Conservation (phyloP, 1,140 invertebrate genomes). For the Hermetia illucens region DNA sequence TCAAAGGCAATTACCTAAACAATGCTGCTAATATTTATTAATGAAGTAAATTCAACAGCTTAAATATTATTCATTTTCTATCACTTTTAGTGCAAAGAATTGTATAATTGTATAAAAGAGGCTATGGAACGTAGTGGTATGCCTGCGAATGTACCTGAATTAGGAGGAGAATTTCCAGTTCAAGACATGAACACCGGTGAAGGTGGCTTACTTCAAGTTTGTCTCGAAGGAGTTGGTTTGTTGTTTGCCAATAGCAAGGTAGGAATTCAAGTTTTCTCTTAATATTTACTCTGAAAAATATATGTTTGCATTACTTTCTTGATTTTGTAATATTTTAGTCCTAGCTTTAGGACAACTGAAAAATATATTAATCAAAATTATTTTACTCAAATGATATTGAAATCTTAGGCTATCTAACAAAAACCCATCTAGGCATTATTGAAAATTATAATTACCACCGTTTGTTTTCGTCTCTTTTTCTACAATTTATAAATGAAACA, state of each 20-base stretch:
- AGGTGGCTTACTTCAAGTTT: constrained; percentile 94
- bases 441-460: no score
- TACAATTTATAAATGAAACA: constrained; percentile 8
- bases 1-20: no score
- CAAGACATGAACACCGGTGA: constrained; percentile 93
- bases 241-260: constrained; percentile 99
- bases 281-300: constrained; percentile 5
- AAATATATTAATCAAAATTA: no score
- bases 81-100: constrained; percentile 75
- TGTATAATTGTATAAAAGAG: constrained; percentile 98
- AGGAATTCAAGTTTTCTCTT: constrained; percentile 21
- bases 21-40: no score
- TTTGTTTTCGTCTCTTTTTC: no score
- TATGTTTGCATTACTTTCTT: no score
- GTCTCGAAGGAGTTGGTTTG: constrained; percentile 96
- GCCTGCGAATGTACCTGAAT: constrained; percentile 63
- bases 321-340: no score
- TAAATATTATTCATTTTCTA: not conserved
- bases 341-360: no score
- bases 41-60: no score
- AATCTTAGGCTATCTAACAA: no score
- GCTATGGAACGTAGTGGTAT: constrained; percentile 92
- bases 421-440: no score
- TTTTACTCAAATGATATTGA: no score
- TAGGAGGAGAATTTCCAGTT: constrained; percentile 97